Conservation (phyloP, 2,113 vertebrate species). For the Telmatochromis sp. region DNA sequence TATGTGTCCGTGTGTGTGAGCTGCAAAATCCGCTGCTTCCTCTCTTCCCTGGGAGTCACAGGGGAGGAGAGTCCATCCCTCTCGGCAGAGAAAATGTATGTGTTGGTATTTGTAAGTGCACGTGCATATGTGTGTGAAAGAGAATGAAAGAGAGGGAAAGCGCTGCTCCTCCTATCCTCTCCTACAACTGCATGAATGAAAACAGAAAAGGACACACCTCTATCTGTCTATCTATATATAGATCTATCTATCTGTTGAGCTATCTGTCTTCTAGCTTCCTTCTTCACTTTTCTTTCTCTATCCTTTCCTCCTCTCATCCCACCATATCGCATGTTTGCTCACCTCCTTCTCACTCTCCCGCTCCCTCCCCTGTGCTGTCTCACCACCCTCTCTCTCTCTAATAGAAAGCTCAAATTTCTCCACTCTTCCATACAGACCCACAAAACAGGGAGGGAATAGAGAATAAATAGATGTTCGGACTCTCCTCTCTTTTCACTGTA, state of each 20-base stretch:
- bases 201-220: background rate
- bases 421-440: slow-evolving; percentile 8
- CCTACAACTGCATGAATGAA: slow-evolving; percentile 27
- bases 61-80: background rate
- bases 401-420: slow-evolving; percentile 63
- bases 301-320: slow-evolving; percentile 18
- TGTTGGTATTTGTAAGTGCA: slow-evolving; percentile 8
- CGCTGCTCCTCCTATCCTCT: background rate
- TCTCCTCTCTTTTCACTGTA: background rate
- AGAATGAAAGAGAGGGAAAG: background rate
- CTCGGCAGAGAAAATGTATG: background rate
- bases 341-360: slow-evolving; percentile 33
- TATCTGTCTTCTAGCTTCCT: background rate
- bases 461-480: slow-evolving; percentile 12
- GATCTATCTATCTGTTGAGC: background rate
- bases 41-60: slow-evolving; percentile 11
- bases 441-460: background rate
- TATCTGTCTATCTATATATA: background rate
- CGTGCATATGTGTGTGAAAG: slow-evolving; percentile 6
- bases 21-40: background rate
- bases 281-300: background rate
- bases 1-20: background rate
- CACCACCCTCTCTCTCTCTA: slow-evolving; percentile 10
- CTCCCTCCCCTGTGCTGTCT: background rate
- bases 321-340: slow-evolving; percentile 31